Conservation (phyloP, 2,797 vertebrate genomes). For the Nasua narica region DNA sequence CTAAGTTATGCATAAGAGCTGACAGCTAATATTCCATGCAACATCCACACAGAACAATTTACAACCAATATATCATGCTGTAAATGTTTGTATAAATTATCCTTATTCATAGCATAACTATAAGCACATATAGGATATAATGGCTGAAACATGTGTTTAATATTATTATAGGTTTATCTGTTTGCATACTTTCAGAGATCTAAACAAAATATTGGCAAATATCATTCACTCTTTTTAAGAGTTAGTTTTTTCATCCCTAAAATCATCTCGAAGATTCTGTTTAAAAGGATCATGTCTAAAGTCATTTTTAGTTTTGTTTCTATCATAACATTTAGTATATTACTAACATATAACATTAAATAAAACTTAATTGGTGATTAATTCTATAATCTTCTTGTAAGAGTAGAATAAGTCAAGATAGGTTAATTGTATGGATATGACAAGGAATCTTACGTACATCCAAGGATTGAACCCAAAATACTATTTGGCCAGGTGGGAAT, state of each 20-base stretch:
- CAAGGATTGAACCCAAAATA: background rate
- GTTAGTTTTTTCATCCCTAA: background rate
- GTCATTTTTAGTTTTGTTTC: background rate
- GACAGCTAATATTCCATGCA: background rate
- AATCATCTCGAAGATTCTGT: background rate
- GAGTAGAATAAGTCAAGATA: background rate
- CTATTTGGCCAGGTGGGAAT: background rate
- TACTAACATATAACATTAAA: background rate
- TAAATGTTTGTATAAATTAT: background rate
- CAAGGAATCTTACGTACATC: background rate
- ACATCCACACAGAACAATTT: background rate
- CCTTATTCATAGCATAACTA: background rate
- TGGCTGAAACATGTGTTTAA: background rate
- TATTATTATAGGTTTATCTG: conserved; percentile 1
- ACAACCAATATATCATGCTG: background rate
- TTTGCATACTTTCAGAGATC: background rate
- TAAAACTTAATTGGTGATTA: background rate
- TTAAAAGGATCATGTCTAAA: background rate
- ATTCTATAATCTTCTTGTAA: background rate
- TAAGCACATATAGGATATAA: background rate
- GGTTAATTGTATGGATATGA: background rate
- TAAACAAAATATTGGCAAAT: background rate
- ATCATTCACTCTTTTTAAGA: background rate
- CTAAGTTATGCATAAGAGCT: background rate
- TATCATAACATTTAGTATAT: background rate